A percentile compares a stretch with the other conserved stretches of the same genome.
These are phyloP conservation scores for Lacerta bilineata DNA, from an alignment of 2,797 vertebrate genomes.

Conservation along the genomic window DNA sequence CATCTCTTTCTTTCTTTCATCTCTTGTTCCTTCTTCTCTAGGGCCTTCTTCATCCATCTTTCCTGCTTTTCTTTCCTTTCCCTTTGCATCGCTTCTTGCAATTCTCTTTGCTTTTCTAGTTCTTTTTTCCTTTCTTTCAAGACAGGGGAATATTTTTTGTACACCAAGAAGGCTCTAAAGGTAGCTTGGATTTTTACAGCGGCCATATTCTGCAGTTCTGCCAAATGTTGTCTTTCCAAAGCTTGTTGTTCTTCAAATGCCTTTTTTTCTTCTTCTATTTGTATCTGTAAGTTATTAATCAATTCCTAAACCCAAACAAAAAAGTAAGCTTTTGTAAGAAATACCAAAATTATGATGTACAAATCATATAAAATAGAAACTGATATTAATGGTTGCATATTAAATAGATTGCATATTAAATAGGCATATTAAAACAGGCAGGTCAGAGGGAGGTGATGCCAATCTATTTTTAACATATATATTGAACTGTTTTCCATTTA, in stretches of 20 bases:
- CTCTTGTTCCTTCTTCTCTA: conserved; percentile 71
- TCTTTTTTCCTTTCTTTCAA: conserved; percentile 76
- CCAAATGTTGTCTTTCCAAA: conserved; percentile 70
- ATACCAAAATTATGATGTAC: background rate
- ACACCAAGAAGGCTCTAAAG: conserved; percentile 75
- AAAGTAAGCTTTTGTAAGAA: conserved; percentile 25
- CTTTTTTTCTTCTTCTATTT: conserved; percentile 84
- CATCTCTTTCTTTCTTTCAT: conserved; percentile 64
- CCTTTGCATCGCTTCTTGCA: conserved; percentile 62
- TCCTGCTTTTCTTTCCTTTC: conserved; percentile 77
- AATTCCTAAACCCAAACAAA: conserved; percentile 81
- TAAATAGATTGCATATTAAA: background rate
- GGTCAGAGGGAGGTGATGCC: background rate
- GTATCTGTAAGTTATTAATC: conserved; percentile 82
- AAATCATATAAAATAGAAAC: background rate
- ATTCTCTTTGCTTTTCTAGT: conserved; percentile 67
- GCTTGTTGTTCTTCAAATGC: conserved; percentile 78
- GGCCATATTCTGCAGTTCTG: conserved; percentile 72
- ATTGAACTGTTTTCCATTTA: background rate
- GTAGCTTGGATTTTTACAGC: conserved; percentile 83
- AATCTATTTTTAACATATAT: background rate
- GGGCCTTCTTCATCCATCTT: conserved; percentile 63
- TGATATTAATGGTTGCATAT: background rate
- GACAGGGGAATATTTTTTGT: conserved; percentile 69
- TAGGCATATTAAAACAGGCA: background rate